phyloP scores from a whole-genome alignment of 1,140 invertebrate genomes.

The Camponotus pennsylvanicus region DNA sequence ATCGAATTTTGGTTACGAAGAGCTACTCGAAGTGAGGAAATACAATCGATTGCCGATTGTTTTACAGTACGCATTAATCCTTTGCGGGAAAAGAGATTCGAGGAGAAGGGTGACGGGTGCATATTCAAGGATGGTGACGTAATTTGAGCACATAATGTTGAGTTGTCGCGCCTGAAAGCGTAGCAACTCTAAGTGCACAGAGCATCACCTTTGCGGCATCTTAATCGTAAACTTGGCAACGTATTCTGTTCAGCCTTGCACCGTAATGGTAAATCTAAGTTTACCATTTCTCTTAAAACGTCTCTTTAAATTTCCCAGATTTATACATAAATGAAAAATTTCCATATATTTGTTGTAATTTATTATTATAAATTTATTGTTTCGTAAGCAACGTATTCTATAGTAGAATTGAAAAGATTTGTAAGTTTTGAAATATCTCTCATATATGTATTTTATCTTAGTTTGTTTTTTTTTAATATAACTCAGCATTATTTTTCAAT shows the following conservation, averaged over 20 bases:
- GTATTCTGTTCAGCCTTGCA: neutral
- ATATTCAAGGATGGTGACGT: slow-evolving; percentile 47
- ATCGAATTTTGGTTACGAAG: slow-evolving; percentile 44
- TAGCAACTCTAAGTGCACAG: slow-evolving; percentile 13
- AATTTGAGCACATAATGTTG: slow-evolving; percentile 46
- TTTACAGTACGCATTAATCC: slow-evolving; percentile 17
- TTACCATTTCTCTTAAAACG: neutral
- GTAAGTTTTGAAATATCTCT: neutral
- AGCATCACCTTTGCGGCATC: slow-evolving; percentile 26
- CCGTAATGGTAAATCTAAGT: neutral
- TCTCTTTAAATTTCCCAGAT: slow-evolving; percentile 1
- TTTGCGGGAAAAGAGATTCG: neutral
- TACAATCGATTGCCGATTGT: slow-evolving; percentile 6
- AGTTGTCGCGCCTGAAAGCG: slow-evolving; percentile 58
- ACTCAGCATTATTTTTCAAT: neutral
- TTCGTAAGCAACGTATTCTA: neutral
- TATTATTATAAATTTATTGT: neutral
- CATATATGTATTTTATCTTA: neutral
- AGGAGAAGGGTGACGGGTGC: slow-evolving; percentile 37
- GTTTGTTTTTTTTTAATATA: neutral
- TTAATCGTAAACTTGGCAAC: slow-evolving; percentile 29
- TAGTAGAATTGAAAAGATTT: neutral
- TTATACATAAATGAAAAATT: neutral
- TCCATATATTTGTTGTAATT: slow-evolving; percentile 10
- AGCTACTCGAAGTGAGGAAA: slow-evolving; percentile 29